Evolutionary conservation across 1,140 invertebrate genomes (phyloP).

Genomic region (Leucophenga varia): DNA sequence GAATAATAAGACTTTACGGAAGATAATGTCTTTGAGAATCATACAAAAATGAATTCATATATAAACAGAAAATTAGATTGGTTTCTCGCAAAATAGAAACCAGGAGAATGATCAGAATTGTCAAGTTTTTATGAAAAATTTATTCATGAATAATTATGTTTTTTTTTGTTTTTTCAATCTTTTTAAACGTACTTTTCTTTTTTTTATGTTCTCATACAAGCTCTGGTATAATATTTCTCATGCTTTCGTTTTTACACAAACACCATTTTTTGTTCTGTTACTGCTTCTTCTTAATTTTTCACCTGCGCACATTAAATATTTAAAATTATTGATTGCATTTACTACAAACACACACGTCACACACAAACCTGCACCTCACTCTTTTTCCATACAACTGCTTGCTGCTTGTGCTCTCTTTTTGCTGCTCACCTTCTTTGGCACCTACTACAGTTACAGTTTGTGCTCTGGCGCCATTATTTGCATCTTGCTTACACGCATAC

Average conservation of each 20-base stretch:
- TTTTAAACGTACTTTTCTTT: too few relatives aligned
- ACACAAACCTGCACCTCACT: constrained; percentile 21
- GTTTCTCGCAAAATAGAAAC: background rate
- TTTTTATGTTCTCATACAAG: too few relatives aligned
- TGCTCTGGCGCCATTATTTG: too few relatives aligned
- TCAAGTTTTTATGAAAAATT: background rate
- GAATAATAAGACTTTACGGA: too few relatives aligned
- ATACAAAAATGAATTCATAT: too few relatives aligned
- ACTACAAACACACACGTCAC: constrained; percentile 11
- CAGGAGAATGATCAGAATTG: background rate
- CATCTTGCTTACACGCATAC: too few relatives aligned
- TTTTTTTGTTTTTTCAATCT: background rate
- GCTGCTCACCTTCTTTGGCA: constrained; percentile 3
- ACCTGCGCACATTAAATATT: constrained; percentile 49
- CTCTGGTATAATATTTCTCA: background rate
- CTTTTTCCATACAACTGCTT: background rate
- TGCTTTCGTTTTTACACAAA: background rate
- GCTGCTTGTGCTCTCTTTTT: background rate
- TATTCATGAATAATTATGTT: background rate
- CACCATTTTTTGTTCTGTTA: too few relatives aligned
- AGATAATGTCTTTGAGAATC: too few relatives aligned
- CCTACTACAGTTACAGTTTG: too few relatives aligned
- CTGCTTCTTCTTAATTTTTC: too few relatives aligned
- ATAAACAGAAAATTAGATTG: background rate
- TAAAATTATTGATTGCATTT: constrained; percentile 54